Conservation (phyloP, 2,888 invertebrate species). For the Orthosia cruda region DNA sequence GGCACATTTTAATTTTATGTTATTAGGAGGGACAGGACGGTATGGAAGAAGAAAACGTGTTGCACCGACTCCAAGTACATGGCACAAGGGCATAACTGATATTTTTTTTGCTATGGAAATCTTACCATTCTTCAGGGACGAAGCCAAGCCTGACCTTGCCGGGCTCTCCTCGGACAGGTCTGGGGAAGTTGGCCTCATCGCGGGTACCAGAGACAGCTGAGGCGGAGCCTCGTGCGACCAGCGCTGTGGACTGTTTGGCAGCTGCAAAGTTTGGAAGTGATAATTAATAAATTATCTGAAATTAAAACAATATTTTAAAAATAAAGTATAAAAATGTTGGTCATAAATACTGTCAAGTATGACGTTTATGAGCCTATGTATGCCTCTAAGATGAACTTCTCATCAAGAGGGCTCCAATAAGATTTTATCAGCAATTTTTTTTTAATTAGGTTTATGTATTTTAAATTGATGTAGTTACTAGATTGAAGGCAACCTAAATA, state of each 20-base stretch:
- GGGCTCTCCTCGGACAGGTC: conserved; percentile 93
- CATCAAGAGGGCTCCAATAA: not conserved
- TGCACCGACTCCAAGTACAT: too few relatives aligned
- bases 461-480: not conserved
- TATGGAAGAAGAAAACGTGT: too few relatives aligned
- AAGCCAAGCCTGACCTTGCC: conserved; percentile 97
- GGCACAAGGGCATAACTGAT: too few relatives aligned
- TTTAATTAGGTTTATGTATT: not conserved
- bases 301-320: not conserved
- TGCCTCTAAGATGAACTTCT: not conserved
- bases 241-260: conserved; percentile 89
- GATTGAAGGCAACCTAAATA: not conserved
- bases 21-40: too few relatives aligned
- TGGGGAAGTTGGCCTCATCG: conserved; percentile 95
- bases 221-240: conserved; percentile 90
- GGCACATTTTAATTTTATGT: too few relatives aligned
- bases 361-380: too few relatives aligned
- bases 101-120: not conserved
- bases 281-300: not conserved
- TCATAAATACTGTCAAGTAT: not conserved
- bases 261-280: conserved; percentile 76
- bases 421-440: not conserved
- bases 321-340: not conserved
- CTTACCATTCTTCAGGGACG: conserved; percentile 97
- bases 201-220: conserved; percentile 91